Conservation (phyloP, 2,113 vertebrate species). For the Neopipo cinnamomea region DNA sequence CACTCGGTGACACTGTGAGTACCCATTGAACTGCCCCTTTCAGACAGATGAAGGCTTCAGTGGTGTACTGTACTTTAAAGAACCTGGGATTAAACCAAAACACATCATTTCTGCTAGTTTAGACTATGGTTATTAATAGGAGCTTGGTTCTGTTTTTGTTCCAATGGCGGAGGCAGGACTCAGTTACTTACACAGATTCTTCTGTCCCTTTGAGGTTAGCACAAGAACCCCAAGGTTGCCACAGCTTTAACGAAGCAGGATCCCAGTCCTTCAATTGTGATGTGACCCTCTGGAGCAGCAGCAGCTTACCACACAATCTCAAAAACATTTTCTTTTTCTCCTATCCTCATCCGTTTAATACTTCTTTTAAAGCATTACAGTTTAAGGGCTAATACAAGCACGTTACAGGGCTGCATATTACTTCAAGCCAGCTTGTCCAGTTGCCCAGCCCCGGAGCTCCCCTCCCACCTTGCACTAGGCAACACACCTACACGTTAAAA, state of each 20-base stretch:
- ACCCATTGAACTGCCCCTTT: neutral
- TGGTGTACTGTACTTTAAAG: neutral
- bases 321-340: neutral
- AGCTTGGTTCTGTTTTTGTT: neutral
- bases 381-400: neutral
- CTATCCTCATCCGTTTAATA: neutral
- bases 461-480: neutral
- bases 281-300: neutral
- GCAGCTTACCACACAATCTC: neutral
- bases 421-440: neutral
- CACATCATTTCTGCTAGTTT: neutral
- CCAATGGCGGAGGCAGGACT: neutral
- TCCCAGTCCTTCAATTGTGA: neutral
- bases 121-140: too few relatives aligned
- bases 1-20: fast-evolving
- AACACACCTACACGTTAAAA: neutral
- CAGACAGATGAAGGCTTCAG: neutral
- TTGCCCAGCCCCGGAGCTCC: neutral
- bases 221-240: neutral
- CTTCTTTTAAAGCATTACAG: neutral
- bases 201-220: neutral
- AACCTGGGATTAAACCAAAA: neutral
- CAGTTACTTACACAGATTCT: neutral
- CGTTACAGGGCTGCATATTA: neutral
- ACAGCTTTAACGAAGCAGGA: fast-evolving